Conservation (phyloP, 2,888 invertebrate genomes). For the Anticlea derivata region DNA sequence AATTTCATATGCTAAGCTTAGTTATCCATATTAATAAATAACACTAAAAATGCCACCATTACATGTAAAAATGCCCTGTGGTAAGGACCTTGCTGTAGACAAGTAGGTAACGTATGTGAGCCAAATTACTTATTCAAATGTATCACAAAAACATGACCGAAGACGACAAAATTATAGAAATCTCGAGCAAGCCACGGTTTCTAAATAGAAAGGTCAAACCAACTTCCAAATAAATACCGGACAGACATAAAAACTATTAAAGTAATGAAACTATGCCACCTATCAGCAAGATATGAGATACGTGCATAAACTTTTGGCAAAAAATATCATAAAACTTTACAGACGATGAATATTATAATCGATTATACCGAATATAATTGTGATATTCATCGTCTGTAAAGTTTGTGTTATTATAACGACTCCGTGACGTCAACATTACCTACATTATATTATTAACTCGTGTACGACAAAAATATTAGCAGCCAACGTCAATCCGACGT, state of each 20-base stretch:
- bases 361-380: no score
- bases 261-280: constrained; percentile 1
- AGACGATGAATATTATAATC: no score
- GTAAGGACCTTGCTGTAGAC: neutral
- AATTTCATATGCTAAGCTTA: neutral
- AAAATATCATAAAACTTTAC: no score
- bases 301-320: no score
- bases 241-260: neutral
- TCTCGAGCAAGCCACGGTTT: neutral
- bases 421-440: no score
- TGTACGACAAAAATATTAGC: no score
- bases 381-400: no score
- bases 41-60: neutral
- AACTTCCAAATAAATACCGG: constrained; percentile 5
- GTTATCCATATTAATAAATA: neutral
- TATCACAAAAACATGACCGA: neutral
- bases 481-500: no score
- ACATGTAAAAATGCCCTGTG: neutral
- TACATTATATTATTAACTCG: no score
- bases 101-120: neutral
- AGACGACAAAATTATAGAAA: constrained; percentile 1
- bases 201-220: neutral
- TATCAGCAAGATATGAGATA: no score
- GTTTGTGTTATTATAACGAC: no score
- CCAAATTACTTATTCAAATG: neutral